Evolutionary conservation across 1,140 invertebrate genomes (phyloP), one percentile per base, ranked within the genome.

Genomic region (Contarinia nasturtii): DNA sequence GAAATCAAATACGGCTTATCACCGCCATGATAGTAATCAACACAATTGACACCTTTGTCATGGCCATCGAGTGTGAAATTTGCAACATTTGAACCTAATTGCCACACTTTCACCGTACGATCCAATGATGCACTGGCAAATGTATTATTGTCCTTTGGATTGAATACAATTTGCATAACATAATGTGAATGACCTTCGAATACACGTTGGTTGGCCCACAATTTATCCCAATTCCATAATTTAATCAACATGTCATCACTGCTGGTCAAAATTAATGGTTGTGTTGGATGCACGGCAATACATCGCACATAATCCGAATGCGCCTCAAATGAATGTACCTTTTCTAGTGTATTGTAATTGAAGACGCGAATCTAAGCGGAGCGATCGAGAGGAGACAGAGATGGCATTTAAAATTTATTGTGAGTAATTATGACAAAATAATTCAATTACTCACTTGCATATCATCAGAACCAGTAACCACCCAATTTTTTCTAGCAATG

Each of bases 131-230:
- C 96, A 60, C 89, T 95, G 5, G 94, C 96, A 70, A 99, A 98
- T n/a, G 94, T 98, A 62, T 99, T 99, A 64, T 98, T 98, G 61
- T 99, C 96, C 65, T 99, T 99, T 0, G 96, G 96, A 70, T 99
- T 99, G 53, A 99, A 89, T 0, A 95, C 93, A 56, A 98, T 87
- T 66, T 99, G 93, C 96, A 99, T 99, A 0, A 99, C 93, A 62
- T 98, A 99, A 63, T 99, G 96, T 1, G 90, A 92, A 65, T 99
- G 96, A 0, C 95, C 91, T 59, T 96, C 92, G 61, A 95, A 96
- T 1, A 95, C 86, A 66, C 98, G 93, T 55, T 96, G 94, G 56
- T 92, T 92, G 1, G 82, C 72, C 91, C 94, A 99, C 55, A 86
- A 77, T 59, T 97, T 95, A 21, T 99, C 95, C 95, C 95, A 99